Percentiles rank a stretch among this genome's conserved stretches.
These are phyloP conservation scores for Drosophila fulvimacula DNA, from an alignment of 2,888 invertebrate species.

Conservation along the genomic window DNA sequence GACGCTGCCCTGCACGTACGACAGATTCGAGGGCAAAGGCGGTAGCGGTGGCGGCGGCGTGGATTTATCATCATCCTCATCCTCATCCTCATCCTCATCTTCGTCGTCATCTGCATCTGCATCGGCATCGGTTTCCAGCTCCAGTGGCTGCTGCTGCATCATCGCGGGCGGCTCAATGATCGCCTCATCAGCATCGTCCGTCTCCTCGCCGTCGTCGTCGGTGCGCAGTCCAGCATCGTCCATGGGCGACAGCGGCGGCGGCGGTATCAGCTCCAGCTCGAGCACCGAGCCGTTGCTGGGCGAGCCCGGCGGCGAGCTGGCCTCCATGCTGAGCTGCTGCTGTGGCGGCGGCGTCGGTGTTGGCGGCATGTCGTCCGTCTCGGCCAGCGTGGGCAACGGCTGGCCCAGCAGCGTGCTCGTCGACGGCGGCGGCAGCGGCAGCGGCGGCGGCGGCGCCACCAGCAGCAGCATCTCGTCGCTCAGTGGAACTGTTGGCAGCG, in stretches of 20 bases:
- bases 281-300: constrained; percentile 75
- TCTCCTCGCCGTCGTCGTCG: constrained; percentile 64
- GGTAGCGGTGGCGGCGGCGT: constrained; percentile 82
- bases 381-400: constrained; percentile 78
- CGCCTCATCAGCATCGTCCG: constrained; percentile 66
- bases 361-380: constrained; percentile 82
- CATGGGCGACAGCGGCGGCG: constrained; percentile 70
- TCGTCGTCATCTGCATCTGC: constrained; percentile 44
- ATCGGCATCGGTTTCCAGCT: constrained; percentile 51
- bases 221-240: constrained; percentile 64
- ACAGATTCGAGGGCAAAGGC: constrained; percentile 82
- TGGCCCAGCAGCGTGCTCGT: constrained; percentile 59
- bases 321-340: constrained; percentile 43
- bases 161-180: constrained; percentile 37
- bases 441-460: constrained; percentile 65
- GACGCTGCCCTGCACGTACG: constrained; percentile 78
- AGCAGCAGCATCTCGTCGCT: constrained; percentile 64
- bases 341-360: constrained; percentile 77
- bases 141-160: constrained; percentile 30
- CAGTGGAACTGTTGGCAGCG: constrained; percentile 56
- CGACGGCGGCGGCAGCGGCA: constrained; percentile 67
- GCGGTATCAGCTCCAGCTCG: constrained; percentile 80
- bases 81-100: constrained; percentile 75
- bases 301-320: constrained; percentile 62
- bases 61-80: constrained; percentile 74